A percentile compares a stretch with the other conserved stretches of the same genome.
Conservation (phyloP, 2,888 invertebrate genomes). For the Mechanitis mazaeus region DNA sequence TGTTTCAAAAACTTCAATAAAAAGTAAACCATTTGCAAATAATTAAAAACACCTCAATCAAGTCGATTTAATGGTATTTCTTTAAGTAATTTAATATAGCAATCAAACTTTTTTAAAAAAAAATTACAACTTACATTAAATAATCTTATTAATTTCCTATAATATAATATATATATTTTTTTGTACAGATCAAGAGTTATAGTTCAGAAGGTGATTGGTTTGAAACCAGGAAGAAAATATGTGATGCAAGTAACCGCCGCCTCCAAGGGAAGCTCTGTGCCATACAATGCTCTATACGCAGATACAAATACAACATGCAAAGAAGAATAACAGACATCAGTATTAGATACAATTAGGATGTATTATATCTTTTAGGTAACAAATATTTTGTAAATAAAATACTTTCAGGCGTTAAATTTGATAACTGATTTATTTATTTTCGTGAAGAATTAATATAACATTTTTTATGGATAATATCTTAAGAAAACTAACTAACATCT, state of each 20-base stretch:
- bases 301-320: conserved; percentile 62
- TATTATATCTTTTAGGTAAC: conserved; percentile 3
- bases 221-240: conserved; percentile 61
- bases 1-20: no score
- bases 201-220: conserved; percentile 52
- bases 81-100: no score
- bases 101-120: no score
- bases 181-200: conserved; percentile 52
- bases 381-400: conserved; percentile 1
- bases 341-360: conserved; percentile 31
- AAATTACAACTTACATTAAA: no score
- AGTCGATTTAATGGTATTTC: no score
- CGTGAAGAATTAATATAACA: not conserved
- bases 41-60: no score
- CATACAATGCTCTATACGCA: conserved; percentile 58
- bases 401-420: conserved; percentile 1
- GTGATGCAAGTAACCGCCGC: conserved; percentile 62
- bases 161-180: not conserved
- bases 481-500: conserved; percentile 1
- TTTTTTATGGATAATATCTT: not conserved
- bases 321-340: conserved; percentile 38
- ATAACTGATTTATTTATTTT: conserved; percentile 7
- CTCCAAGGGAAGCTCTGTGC: conserved; percentile 52
- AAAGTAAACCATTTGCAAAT: no score
- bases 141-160: not conserved